phyloP scores from a whole-genome alignment of 2,113 vertebrate species.

The Actinemys pallida region DNA sequence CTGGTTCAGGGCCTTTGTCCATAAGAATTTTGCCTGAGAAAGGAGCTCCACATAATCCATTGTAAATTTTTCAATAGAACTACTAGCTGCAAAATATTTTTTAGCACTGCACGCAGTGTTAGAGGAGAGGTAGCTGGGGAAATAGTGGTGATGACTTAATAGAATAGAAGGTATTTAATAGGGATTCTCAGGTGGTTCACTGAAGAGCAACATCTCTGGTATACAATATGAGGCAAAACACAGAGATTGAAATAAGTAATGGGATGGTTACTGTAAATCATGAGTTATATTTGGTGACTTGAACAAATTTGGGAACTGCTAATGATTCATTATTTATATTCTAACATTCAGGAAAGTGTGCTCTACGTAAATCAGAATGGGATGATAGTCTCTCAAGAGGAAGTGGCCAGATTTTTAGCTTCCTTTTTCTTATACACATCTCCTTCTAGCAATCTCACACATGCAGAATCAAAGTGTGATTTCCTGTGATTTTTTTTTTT shows the following conservation, averaged over 20 bases:
- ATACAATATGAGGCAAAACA: neutral
- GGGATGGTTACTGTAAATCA: conserved; percentile 13
- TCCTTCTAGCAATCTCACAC: conserved; percentile 62
- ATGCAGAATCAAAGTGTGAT: conserved; percentile 11
- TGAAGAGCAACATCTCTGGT: neutral
- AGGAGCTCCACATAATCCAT: neutral
- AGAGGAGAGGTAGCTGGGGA: neutral
- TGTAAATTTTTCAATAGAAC: neutral
- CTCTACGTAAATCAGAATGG: conserved; percentile 34
- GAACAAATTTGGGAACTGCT: conserved; percentile 30
- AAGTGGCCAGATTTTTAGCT: conserved; percentile 62
- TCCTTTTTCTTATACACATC: conserved; percentile 40
- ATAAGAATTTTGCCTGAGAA: neutral
- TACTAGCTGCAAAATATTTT: neutral
- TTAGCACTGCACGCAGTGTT: neutral
- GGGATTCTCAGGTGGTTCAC: neutral
- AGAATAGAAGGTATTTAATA: neutral
- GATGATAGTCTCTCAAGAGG: conserved; percentile 47
- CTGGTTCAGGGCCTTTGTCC: neutral
- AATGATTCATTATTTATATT: neutral
- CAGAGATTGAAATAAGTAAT: neutral
- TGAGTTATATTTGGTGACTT: neutral
- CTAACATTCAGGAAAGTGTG: conserved; percentile 16
- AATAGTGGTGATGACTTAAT: neutral
- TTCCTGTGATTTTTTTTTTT: conserved; percentile 20